phyloP scores from a whole-genome alignment of 2,113 vertebrate species.

The Barbus barbus region DNA sequence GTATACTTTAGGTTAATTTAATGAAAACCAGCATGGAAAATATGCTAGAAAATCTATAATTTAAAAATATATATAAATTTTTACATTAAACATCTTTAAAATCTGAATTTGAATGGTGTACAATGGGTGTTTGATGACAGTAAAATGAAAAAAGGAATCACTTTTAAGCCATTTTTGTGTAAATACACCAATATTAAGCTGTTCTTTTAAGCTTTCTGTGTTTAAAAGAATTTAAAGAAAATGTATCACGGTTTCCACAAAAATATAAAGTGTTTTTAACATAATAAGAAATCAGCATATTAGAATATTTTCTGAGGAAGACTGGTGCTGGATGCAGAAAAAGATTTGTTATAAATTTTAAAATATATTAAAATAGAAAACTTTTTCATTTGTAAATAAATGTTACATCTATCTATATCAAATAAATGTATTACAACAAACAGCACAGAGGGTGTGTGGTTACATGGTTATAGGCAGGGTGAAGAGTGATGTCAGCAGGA shows the following conservation, averaged over 20 bases:
- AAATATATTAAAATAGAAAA: not conserved
- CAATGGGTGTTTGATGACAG: not conserved
- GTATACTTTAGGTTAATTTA: not conserved
- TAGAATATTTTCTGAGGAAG: not conserved
- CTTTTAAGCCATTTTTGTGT: not conserved
- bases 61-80: not conserved
- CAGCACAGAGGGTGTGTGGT: slow-evolving; percentile 3
- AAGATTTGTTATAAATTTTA: no score
- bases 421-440: not conserved
- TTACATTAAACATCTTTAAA: no score
- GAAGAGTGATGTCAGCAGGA: slow-evolving; percentile 62
- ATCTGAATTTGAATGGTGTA: no score
- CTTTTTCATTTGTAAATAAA: not conserved
- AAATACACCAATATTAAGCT: not conserved
- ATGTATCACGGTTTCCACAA: no score
- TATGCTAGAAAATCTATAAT: not conserved
- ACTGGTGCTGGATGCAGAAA: not conserved
- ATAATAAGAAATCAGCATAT: not conserved
- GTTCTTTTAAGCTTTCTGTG: no score
- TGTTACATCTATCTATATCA: not conserved
- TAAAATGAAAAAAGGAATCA: no score
- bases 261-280: no score
- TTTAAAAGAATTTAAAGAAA: no score
- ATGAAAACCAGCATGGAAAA: not conserved
- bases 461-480: slow-evolving; percentile 24